Evolutionary conservation across 1,140 invertebrate genomes (phyloP), one percentile per base, ranked within the genome.

Genomic region (Brachionus plicatilis): DNA sequence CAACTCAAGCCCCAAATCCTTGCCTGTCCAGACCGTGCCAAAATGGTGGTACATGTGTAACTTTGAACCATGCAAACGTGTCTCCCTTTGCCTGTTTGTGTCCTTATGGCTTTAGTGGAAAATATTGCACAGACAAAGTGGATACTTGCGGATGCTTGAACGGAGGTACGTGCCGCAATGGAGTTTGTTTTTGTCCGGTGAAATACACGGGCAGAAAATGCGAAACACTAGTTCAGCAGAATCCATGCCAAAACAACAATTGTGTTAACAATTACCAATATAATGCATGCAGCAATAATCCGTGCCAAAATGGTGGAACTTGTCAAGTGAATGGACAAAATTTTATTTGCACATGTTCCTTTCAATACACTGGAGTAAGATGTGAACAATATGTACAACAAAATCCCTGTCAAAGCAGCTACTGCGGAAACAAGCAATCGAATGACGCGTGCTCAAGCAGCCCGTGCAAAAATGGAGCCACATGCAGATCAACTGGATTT

Each of bases 21-120:
- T 60, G 20, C 24, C 12, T 50, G 91, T 0, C 95, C 95, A 0
- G 53, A 60, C 53, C 53, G 20, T 98, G 95, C 88, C 87, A 92
- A 53, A 95, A 96, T 86, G 94, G 94, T 0, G 95, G 93, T 3
- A 95, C 94, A 2, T 97, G 96, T 87, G 86, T 86, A 41, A 86
- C 20, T 66, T 24, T 72, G 12, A 72, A 72, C 11, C 41, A 43
- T 8, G 33, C 29, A 6, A 33, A 66, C 29, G 41, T 83, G 24
- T 12, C 29, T 41, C 45, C 53, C 29, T 83, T 27, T 41, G 47
- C 79, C 37, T 83, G 79, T 83, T 53, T 83, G 14, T 83, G 79
- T 70, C 65, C 53, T 53, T 11, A 14, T 66, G 41, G 12, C 14
- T 83, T 60, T 47, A 83, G 12, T 47, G 79, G 79, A 0, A 70